Evolutionary conservation across 2,888 invertebrate species (phyloP), one percentile per base, ranked within the genome.

Genomic region (Cephus spinipes): DNA sequence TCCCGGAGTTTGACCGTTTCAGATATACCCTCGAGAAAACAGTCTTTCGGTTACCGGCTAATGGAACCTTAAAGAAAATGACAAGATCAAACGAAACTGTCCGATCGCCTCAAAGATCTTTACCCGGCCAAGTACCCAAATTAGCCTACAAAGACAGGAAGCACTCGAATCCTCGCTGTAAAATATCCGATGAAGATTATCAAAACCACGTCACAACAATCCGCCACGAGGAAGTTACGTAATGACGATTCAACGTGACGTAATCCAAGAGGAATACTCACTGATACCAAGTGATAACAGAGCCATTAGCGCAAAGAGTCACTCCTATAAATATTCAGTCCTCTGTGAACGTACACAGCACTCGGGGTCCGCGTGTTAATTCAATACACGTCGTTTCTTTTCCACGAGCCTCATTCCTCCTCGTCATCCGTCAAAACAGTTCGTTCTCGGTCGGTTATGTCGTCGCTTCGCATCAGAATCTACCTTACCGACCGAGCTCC

Each of bases 281-380:
- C 9, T 55, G 55, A 55, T 55, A 55, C 23, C 9, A 6, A 6
- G 9, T 23, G 55, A 55, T 55, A 55, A 40, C 15, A 9, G 15
- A 15, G 55, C 23, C 55, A 55, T 55, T 23, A 55, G 23, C 23
- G 55, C 9, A n/a, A 68, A 73, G 68, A 78, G 82, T 83, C 84
- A 83, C 73, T 79, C 79, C 84, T 84, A 84, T 82, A 82, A 84
- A 84, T 84, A 84, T 81, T 82, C 32, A 71, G 11, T 69, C 11
- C 36, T 31, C 40, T 71, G 34, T 55, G 55, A 23, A 23, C 55
- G 55, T 55, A 55, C 55, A 40, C 9, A 55, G 55, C 9, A 55
- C 55, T 55, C 55, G 23, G 55, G 23, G 2, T 9, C 55, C 55
- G 9, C 23, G 23, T 55, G 15, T 55, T 55, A 55, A 23, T 55